phyloP scores from a whole-genome alignment of 2,888 invertebrate genomes.

The Tinea pellionella region DNA sequence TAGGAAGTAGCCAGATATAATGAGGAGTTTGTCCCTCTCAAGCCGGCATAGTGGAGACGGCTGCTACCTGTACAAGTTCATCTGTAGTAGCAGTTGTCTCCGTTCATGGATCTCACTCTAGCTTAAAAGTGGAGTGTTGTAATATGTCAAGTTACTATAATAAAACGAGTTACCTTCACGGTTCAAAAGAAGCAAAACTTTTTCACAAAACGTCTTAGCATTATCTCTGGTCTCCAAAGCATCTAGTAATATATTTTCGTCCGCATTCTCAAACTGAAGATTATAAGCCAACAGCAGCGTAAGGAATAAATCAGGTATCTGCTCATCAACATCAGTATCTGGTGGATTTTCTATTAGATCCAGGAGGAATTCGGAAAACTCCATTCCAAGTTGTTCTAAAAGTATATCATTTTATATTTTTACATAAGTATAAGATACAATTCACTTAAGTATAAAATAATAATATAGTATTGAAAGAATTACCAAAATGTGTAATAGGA shows the following conservation, averaged over 20 bases:
- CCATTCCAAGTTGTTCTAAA: slow-evolving; percentile 85
- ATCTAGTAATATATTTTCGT: slow-evolving; percentile 78
- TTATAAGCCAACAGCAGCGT: slow-evolving; percentile 89
- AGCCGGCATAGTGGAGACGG: too few relatives aligned
- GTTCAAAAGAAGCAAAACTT: slow-evolving; percentile 86
- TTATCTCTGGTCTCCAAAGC: slow-evolving; percentile 75
- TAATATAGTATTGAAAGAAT: slow-evolving; percentile 17
- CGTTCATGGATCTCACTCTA: too few relatives aligned
- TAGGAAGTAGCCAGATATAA: too few relatives aligned
- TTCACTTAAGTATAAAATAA: too few relatives aligned
- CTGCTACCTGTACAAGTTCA: too few relatives aligned
- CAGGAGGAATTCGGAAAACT: slow-evolving; percentile 84
- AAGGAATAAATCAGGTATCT: slow-evolving; percentile 86
- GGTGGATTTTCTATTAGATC: slow-evolving; percentile 85
- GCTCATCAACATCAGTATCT: slow-evolving; percentile 84
- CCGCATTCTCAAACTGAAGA: slow-evolving; percentile 79
- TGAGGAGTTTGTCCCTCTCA: too few relatives aligned
- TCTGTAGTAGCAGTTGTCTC: too few relatives aligned
- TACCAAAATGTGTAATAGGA: slow-evolving; percentile 90
- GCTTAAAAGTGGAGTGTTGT: too few relatives aligned
- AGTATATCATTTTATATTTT: slow-evolving; percentile 19
- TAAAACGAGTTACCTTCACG: slow-evolving; percentile 92
- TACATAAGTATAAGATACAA: not conserved
- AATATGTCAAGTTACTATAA: too few relatives aligned
- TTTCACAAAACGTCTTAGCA: slow-evolving; percentile 92